Base-by-base conservation (phyloP, 2,797 vertebrate genomes). In the Kryptopterus vitreolus region DNA sequence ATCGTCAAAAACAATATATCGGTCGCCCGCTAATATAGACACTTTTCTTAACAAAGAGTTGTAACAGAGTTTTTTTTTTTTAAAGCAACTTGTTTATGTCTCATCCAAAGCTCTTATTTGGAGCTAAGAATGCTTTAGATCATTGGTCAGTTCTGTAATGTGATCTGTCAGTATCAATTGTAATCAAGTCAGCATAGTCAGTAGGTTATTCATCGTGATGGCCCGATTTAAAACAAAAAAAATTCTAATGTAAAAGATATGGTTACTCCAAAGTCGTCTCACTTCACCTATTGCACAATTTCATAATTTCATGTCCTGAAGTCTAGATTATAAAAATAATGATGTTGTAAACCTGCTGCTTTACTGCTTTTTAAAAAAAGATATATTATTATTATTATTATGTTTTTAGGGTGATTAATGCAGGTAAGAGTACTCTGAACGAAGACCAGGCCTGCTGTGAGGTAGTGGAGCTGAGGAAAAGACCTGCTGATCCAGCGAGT, bases 381-480 rank as follows among this genome's bases (percentile, higher is more conserved):
- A 18, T 50, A n/a, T 18, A n/a, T n/a, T n/a, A n/a, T 52, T 65
- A 22, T n/a, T 65, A 9, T 62, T 52, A n/a, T 29, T 79, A 53
- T 85, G 55, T 71, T 1, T 85, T 0, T 88, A 99, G 98, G 89
- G 97, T 98, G 74, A 99, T 99, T 91, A 99, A 99, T 83, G 97
- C 97, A 0, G 98, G 98, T 48, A 99, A 99, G 89, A 99, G 98
- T 90, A 93, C 95, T 0, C 92, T 98, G 86, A 99, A 99, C 10
- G 98, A 99, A 90, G 98, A 99, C 91, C 98, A 99, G 90, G 98
- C 97, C 53, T 97, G 96, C 90, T 99, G 97, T 83, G 96, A 99
- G 88, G 95, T 99, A 69, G 92, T 99, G 84, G 88, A 93, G 83
- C 94, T 99, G 81, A 96, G 95, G 88, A 96, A 93, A 89, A 91